Percentiles rank a stretch among this genome's conserved stretches.
Conservation (phyloP, 2,113 vertebrate genomes). For the Sapayoa aenigma region DNA sequence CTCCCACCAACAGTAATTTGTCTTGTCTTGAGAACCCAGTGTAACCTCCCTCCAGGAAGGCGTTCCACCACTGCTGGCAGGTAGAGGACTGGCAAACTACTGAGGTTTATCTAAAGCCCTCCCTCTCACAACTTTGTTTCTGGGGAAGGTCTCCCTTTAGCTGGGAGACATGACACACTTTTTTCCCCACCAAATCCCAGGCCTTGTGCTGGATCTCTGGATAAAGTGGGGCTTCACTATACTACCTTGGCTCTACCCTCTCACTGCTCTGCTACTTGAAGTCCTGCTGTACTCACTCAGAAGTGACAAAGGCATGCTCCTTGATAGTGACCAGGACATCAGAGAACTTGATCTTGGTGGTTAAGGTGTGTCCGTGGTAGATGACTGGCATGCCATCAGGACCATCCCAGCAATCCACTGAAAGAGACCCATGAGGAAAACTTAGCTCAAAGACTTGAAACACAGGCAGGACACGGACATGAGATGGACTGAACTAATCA, state of each 20-base stretch:
- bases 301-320: conserved; percentile 95
- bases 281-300: conserved; percentile 84
- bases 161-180: fast-evolving
- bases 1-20: fast-evolving
- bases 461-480: not conserved
- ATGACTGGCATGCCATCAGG: conserved; percentile 97
- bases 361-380: conserved; percentile 97
- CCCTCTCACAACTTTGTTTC: not conserved
- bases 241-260: not conserved
- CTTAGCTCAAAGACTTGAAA: not conserved
- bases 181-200: not conserved
- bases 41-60: not conserved
- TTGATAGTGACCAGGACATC: conserved; percentile 95
- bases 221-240: not conserved
- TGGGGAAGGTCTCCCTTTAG: not conserved
- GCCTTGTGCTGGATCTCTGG: not conserved
- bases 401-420: conserved; percentile 99
- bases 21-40: not conserved
- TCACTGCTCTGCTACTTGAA: not conserved
- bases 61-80: not conserved
- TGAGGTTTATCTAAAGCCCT: not conserved
- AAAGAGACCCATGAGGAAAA: not conserved
- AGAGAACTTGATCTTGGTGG: conserved; percentile 97
- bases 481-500: not conserved
- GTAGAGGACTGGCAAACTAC: not conserved